Evolutionary conservation across 2,797 vertebrate species (phyloP).

Genomic region (Cossypha polioptera): DNA sequence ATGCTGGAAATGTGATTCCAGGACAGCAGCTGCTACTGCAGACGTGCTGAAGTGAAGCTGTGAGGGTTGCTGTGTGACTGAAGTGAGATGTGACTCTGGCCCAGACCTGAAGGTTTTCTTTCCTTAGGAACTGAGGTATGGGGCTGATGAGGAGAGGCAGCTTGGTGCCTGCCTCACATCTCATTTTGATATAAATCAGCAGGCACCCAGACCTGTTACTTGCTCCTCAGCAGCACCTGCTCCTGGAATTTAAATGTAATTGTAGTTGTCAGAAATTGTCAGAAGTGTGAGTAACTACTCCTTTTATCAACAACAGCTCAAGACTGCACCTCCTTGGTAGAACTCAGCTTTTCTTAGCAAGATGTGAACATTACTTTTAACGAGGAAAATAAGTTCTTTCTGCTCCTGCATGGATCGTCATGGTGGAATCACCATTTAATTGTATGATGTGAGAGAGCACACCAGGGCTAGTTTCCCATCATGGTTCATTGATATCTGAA

Average conservation of each 20-base stretch:
- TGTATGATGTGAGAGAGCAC: not conserved
- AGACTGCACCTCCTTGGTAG: not conserved
- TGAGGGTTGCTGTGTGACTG: not conserved
- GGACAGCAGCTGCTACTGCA: not conserved
- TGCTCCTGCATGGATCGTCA: not conserved
- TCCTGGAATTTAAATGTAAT: not conserved
- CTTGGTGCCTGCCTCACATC: not conserved
- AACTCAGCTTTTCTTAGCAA: conserved; percentile 10
- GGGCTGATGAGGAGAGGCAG: not conserved
- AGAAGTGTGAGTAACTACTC: not conserved
- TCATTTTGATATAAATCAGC: not conserved
- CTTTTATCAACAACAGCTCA: not conserved
- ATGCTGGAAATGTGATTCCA: rapidly evolving
- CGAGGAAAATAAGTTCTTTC: not conserved
- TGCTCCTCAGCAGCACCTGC: not conserved
- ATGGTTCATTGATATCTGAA: not conserved
- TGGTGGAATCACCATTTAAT: not conserved
- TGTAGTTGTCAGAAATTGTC: not conserved
- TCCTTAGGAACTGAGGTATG: not conserved
- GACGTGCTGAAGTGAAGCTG: rapidly evolving
- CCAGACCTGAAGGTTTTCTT: not conserved
- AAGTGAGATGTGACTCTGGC: not conserved
- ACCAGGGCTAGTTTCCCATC: not conserved
- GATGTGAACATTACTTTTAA: not conserved
- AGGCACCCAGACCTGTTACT: not conserved